Conservation (phyloP, 2,888 invertebrate species). For the Nemoura dubitans region DNA sequence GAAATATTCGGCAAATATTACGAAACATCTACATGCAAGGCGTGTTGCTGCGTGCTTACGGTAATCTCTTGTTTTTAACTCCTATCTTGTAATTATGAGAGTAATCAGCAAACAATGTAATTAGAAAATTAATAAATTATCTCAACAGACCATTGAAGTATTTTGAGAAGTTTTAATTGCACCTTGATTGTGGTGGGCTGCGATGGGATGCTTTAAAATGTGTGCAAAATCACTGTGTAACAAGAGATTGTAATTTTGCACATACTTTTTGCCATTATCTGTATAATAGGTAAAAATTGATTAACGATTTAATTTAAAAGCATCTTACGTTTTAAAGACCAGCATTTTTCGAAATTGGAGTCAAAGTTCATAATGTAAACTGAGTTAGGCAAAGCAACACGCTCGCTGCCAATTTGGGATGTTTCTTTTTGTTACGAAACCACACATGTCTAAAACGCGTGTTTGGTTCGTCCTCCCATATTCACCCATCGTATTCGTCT, state of each 20-base stretch:
- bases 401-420: not conserved
- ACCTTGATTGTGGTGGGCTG: not conserved
- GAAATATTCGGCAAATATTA: not conserved
- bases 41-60: not conserved
- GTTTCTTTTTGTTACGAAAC: not conserved
- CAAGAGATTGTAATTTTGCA: not conserved
- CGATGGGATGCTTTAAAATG: not conserved
- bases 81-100: not conserved
- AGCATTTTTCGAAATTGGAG: not conserved
- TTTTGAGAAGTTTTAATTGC: not conserved
- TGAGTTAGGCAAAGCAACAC: not conserved
- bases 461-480: not conserved
- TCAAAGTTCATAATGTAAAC: not conserved
- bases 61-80: not conserved
- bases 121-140: not conserved
- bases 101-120: not conserved
- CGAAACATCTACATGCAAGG: not conserved
- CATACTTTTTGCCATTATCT: not conserved
- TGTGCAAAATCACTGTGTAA: not conserved
- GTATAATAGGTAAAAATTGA: not conserved
- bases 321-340: not conserved
- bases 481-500: not conserved
- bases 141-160: not conserved
- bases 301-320: not conserved
- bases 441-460: no score